Conservation (phyloP, 2,113 vertebrate species). For the Hydrolagus affinis region DNA sequence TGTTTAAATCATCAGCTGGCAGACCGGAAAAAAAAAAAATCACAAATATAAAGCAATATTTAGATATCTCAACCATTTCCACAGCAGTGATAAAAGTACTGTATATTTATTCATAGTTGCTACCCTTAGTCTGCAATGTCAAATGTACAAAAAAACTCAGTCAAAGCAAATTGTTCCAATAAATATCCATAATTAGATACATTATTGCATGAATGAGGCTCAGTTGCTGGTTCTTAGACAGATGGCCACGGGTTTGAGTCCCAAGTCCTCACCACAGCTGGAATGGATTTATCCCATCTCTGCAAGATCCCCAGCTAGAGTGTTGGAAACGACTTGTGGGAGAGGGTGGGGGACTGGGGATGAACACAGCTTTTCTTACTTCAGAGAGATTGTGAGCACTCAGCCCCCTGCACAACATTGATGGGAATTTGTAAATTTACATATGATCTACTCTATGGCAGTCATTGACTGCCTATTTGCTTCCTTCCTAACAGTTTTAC, state of each 20-base stretch:
- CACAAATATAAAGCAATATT: too few species aligned
- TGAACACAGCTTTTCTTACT: too few species aligned
- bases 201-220: background rate
- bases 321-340: background rate
- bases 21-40: background rate
- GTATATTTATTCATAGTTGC: background rate
- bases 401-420: too few species aligned
- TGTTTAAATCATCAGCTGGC: conserved; percentile 21
- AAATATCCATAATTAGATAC: background rate
- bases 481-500: too few species aligned
- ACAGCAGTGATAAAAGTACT: background rate
- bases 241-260: background rate
- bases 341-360: background rate
- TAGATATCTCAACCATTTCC: too few species aligned
- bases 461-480: too few species aligned
- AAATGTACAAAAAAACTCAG: background rate
- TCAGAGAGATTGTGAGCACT: too few species aligned
- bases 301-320: background rate
- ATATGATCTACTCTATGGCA: too few species aligned
- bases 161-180: background rate
- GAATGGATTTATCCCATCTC: background rate
- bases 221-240: background rate
- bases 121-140: background rate
- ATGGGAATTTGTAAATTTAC: too few species aligned
- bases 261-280: background rate